phyloP scores from a whole-genome alignment of 2,888 invertebrate species.

The Rotaria macrura region DNA sequence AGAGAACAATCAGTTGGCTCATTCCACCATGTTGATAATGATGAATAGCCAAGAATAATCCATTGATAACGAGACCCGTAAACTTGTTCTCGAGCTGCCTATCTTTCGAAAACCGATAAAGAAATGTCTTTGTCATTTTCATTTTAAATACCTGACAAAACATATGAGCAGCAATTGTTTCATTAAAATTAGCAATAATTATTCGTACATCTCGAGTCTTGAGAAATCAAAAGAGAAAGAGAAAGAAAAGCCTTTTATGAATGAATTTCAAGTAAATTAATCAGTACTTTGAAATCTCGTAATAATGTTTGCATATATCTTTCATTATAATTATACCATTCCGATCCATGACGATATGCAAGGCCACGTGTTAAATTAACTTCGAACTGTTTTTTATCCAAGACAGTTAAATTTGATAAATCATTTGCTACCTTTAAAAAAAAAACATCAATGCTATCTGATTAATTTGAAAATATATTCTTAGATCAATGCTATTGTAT shows the following conservation, averaged over 20 bases:
- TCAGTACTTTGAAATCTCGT: background rate
- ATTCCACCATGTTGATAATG: background rate
- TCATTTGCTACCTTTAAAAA: background rate
- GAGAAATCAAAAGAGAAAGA: background rate
- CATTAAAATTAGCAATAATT: background rate
- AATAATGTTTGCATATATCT: background rate
- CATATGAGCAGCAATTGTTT: background rate
- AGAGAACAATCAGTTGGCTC: slow-evolving; percentile 15
- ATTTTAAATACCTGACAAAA: background rate
- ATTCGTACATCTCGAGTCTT: background rate
- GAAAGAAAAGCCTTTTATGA: too few species aligned
- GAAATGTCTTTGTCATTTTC: background rate
- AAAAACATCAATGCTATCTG: too few species aligned
- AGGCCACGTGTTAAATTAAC: background rate
- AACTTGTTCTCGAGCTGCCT: slow-evolving; percentile 6
- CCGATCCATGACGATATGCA: background rate
- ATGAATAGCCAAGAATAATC: slow-evolving; percentile 25
- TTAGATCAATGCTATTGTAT: too few species aligned
- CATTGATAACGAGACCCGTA: slow-evolving; percentile 32
- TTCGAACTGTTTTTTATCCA: background rate
- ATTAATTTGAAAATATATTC: too few species aligned
- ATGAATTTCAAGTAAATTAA: too few species aligned
- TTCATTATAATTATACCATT: background rate
- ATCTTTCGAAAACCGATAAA: background rate
- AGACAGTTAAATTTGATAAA: background rate